Evolutionary conservation across 92 coral and sea anemone species (phyloP).

Genomic region (Porites divaricata): DNA sequence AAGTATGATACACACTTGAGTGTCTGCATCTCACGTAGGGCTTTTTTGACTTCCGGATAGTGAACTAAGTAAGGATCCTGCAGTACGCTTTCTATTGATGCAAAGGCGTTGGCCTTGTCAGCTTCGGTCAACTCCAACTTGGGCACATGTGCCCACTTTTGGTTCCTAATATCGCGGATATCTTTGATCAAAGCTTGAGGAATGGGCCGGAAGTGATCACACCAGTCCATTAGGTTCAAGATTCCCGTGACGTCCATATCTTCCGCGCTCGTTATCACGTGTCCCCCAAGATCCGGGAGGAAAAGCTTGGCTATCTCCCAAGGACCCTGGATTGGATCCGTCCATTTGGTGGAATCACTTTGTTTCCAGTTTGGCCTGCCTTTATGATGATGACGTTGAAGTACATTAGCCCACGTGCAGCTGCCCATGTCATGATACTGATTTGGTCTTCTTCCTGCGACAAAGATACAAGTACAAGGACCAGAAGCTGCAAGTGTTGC

Average conservation of each 20-base stretch:
- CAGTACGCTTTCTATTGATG: slow-evolving; percentile 57
- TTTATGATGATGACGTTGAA: slow-evolving; percentile 42
- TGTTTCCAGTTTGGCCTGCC: slow-evolving; percentile 76
- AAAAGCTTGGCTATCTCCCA: slow-evolving; percentile 91
- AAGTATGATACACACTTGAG: slow-evolving; percentile 16
- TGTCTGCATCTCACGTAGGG: slow-evolving; percentile 27
- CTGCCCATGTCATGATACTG: slow-evolving; percentile 50
- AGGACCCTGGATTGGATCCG: slow-evolving; percentile 72
- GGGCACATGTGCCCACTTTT: slow-evolving; percentile 80
- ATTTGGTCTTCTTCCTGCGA: slow-evolving; percentile 20
- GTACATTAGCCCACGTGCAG: slow-evolving; percentile 76
- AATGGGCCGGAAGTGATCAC: slow-evolving; percentile 54
- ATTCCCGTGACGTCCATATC: slow-evolving; percentile 84
- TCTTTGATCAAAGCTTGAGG: slow-evolving; percentile 51
- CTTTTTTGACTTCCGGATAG: slow-evolving; percentile 58
- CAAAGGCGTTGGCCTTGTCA: slow-evolving; percentile 72
- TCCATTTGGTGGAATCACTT: slow-evolving; percentile 80
- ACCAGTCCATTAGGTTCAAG: slow-evolving; percentile 78
- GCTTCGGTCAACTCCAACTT: slow-evolving; percentile 57
- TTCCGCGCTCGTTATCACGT: slow-evolving; percentile 15
- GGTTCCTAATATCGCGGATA: slow-evolving; percentile 67
- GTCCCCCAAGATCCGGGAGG: slow-evolving; percentile 75
- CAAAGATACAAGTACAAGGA: slow-evolving; percentile 58
- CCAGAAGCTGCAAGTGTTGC: slow-evolving; percentile 36
- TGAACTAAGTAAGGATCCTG: slow-evolving; percentile 66